Evolutionary conservation across 1,140 invertebrate genomes (phyloP).

Genomic region (Pogonomyrmex barbatus): DNA sequence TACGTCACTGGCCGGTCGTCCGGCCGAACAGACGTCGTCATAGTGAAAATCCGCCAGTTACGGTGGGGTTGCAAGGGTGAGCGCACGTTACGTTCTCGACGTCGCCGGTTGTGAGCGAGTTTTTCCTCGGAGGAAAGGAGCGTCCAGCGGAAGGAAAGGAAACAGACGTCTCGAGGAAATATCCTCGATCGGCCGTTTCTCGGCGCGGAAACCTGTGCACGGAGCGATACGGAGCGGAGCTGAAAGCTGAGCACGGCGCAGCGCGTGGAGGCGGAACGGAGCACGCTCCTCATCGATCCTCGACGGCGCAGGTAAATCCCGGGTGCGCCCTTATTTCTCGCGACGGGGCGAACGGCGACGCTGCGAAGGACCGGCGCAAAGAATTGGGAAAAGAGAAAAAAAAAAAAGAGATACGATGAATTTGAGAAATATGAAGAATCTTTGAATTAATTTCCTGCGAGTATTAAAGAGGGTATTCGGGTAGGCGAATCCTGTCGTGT

Average conservation of each 20-base stretch:
- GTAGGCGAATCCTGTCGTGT: background rate
- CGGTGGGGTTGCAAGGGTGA: background rate
- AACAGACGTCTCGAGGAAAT: background rate
- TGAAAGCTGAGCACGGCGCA: slow-evolving; percentile 19
- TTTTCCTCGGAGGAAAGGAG: background rate
- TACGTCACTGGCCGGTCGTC: slow-evolving; percentile 33
- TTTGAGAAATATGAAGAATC: too few species aligned
- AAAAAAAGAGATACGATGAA: background rate
- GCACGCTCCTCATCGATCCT: slow-evolving; percentile 46
- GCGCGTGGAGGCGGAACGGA: slow-evolving; percentile 15
- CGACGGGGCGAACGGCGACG: background rate
- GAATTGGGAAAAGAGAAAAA: background rate
- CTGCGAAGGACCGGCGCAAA: too few species aligned
- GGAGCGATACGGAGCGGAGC: background rate
- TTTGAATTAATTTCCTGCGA: background rate
- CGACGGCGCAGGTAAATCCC: slow-evolving; percentile 49
- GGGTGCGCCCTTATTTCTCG: slow-evolving; percentile 22
- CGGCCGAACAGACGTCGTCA: slow-evolving; percentile 30
- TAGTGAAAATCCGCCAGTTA: slow-evolving; percentile 64
- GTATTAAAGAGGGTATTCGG: background rate
- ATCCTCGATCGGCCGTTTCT: background rate
- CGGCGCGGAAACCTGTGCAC: background rate
- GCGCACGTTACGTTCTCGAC: slow-evolving; percentile 14
- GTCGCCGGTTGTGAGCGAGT: slow-evolving; percentile 13
- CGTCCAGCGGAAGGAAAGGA: background rate